Evolutionary conservation across 2,888 invertebrate species (phyloP), one percentile per base, ranked within the genome.

Genomic region (Aphidoletes aphidimyza): DNA sequence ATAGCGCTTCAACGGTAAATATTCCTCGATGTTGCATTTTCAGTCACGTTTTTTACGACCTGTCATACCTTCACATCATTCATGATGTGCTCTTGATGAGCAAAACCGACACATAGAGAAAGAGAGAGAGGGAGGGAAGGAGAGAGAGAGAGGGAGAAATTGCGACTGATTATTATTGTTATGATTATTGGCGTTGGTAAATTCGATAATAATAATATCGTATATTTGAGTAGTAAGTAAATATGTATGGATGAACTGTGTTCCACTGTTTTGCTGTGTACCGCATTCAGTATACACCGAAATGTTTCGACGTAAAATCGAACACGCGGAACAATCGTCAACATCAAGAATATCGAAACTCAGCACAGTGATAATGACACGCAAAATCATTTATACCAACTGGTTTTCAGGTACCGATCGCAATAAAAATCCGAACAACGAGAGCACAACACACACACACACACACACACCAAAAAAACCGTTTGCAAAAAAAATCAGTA

Each of bases 1-100:
- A n/a, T n/a, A n/a, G n/a, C 85, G 83, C 83, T 85, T 86, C 86
- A 86, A 86, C 85, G 86, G 86, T 85, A 85, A 86, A 85, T 85
- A 85, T 86, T 86, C 85, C 81, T 81, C 85, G 36, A 84, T 59
- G 86, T 84, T 85, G 86, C 85, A 86, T 85, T 86, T 86, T 85
- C 69, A 84, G 85, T 86, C 86, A 83, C 45, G 83, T 83, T 45
- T 45, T 45, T 83, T 26, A 85, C 87, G 87, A 14, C 85, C 8
- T 2, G 81, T 81, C 81, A 81, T 37, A n/a, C 37, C 81, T n/a
- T 81, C 22, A n/a, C 81, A 81, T 81, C 37, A 8, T 37, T 5
- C 37, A 1, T 37, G 39, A 81, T n/a, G 19, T 54, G 26, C 30
- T 30, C 1, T 17, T 69, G 69, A 69, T 69, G 30, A 69, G 30